Evolutionary conservation across 1,140 invertebrate species (phyloP).

Genomic region (Magallana angulata): DNA sequence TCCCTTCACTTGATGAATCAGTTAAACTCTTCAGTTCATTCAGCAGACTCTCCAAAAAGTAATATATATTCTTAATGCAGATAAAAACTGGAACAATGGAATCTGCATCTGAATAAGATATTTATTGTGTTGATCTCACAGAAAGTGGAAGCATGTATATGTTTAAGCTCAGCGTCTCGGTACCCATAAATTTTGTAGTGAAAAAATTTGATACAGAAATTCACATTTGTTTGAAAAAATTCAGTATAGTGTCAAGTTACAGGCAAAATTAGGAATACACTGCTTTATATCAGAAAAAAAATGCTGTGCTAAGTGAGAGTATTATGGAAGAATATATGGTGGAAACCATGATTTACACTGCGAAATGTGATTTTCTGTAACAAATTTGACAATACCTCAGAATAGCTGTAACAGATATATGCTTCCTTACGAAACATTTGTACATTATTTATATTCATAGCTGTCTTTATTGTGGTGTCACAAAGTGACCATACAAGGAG

Average conservation of each 20-base stretch:
- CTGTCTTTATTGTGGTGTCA: not conserved
- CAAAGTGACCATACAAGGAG: conserved; percentile 17
- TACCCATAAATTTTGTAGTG: not conserved
- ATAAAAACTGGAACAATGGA: not conserved
- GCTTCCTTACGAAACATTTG: not conserved
- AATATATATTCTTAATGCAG: conserved; percentile 20
- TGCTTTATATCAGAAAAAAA: no score
- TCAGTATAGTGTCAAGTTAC: not conserved
- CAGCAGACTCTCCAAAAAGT: not conserved
- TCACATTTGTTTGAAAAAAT: not conserved
- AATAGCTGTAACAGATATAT: not conserved
- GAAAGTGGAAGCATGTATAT: not conserved
- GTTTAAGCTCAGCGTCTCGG: not conserved
- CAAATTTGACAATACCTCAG: not conserved
- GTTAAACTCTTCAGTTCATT: not conserved
- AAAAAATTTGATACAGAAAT: not conserved
- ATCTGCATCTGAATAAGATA: conserved; percentile 5
- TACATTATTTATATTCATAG: conserved; percentile 32
- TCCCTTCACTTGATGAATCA: not conserved
- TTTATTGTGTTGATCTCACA: conserved; percentile 31
- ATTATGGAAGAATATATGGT: no score
- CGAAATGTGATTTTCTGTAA: not conserved
- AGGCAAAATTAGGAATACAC: not conserved
- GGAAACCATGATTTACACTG: no score
- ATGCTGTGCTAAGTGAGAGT: no score